Conservation (phyloP, 2,113 vertebrate genomes). For the Zootoca vivipara region DNA sequence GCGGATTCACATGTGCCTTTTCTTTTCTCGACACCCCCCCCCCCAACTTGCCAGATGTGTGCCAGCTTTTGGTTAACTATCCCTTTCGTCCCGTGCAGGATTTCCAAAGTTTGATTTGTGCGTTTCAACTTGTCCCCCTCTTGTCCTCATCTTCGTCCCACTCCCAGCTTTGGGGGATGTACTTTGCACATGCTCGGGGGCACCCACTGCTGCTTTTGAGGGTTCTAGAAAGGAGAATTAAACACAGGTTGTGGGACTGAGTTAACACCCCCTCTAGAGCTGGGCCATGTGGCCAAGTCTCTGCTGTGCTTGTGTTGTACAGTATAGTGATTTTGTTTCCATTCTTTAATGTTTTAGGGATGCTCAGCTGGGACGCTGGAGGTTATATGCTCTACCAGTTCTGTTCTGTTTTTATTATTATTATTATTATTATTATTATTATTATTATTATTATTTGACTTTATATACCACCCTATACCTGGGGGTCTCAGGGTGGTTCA, state of each 20-base stretch:
- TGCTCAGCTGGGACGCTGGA: not conserved
- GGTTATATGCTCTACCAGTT: not conserved
- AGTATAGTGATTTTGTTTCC: not conserved
- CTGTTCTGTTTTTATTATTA: not conserved
- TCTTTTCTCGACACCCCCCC: too few relatives aligned
- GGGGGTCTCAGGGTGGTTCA: too few relatives aligned
- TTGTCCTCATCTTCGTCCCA: too few relatives aligned
- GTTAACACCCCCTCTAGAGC: not conserved
- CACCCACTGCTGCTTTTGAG: not conserved
- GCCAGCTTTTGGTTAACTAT: too few relatives aligned
- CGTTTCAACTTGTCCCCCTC: too few relatives aligned
- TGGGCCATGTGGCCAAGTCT: not conserved
- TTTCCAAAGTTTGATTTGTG: not conserved
- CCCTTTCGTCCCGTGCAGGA: too few relatives aligned
- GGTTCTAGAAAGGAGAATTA: not conserved
- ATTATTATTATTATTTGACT: too few relatives aligned
- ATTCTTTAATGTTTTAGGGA: constrained; percentile 8
- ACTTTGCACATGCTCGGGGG: not conserved
- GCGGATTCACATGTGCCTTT: too few relatives aligned
- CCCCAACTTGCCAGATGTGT: too few relatives aligned
- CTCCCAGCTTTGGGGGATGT: too few relatives aligned
- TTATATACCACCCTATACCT: too few relatives aligned
- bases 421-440: too few relatives aligned
- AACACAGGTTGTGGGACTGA: not conserved
- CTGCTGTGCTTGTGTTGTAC: not conserved